These are phyloP conservation scores for Orchesellides sinensis DNA, from an alignment of 2,888 invertebrate genomes.

Conservation along the genomic window DNA sequence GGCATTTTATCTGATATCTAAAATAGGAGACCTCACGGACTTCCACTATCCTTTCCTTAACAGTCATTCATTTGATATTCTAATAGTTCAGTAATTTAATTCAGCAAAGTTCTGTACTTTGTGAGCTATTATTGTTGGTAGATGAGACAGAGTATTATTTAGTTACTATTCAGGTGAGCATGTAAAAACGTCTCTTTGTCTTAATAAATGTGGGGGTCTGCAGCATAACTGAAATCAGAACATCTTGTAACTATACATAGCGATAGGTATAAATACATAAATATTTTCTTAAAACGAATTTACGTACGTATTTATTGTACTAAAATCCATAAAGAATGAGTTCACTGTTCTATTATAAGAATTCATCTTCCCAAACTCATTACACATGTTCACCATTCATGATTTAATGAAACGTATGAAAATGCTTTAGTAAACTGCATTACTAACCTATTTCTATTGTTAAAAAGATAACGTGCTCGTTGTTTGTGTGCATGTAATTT, in stretches of 20 bases:
- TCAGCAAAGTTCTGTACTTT: background rate
- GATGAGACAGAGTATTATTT: background rate
- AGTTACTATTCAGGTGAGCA: too few species aligned
- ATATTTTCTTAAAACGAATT: background rate
- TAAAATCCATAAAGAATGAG: background rate
- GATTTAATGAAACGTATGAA: background rate
- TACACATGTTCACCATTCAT: background rate
- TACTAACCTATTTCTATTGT: background rate
- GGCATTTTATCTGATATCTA: background rate
- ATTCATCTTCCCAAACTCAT: constrained; percentile 10
- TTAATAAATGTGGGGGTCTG: background rate
- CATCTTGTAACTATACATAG: too few species aligned
- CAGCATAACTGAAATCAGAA: too few species aligned
- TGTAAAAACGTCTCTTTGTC: background rate
- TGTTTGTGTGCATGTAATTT: background rate
- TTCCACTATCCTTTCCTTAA: constrained; percentile 28
- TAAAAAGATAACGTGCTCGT: background rate
- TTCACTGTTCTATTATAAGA: constrained; percentile 4
- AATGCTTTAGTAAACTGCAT: background rate
- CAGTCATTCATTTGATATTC: constrained; percentile 47
- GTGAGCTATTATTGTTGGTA: background rate
- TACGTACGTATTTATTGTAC: constrained; percentile 7
- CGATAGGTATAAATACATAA: background rate
- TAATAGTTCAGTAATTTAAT: constrained; percentile 31
- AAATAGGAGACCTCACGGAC: constrained; percentile 47